These are phyloP conservation scores for Aldrovandia affinis DNA, from an alignment of 2,797 vertebrate species.

Conservation along the genomic window DNA sequence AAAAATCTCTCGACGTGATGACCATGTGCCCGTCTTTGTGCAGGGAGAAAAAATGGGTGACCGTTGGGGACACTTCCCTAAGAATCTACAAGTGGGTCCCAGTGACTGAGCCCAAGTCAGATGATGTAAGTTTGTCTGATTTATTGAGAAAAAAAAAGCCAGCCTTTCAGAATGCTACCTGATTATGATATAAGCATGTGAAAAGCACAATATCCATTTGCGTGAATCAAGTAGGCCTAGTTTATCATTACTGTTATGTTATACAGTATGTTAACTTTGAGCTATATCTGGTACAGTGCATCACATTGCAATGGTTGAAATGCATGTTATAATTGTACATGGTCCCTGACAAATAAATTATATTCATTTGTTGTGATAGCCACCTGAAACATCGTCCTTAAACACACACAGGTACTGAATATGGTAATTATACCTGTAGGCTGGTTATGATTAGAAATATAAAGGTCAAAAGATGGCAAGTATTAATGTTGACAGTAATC, in stretches of 20 bases:
- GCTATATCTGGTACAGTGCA: background rate
- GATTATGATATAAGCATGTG: background rate
- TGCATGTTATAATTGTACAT: background rate
- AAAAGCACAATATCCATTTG: background rate
- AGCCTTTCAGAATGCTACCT: background rate
- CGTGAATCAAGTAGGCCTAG: background rate
- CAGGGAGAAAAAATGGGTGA: constrained; percentile 99
- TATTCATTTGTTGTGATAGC: no score
- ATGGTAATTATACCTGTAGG: no score
- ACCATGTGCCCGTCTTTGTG: background rate
- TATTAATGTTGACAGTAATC: background rate
- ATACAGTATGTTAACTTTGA: background rate
- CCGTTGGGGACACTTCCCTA: constrained; percentile 95
- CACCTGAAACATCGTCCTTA: no score
- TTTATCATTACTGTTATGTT: background rate
- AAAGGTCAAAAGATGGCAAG: no score
- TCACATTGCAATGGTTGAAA: background rate
- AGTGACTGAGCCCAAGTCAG: constrained; percentile 95
- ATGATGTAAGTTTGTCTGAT: constrained; percentile 87
- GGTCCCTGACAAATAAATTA: no score
- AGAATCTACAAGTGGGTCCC: constrained; percentile 99
- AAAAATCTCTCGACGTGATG: background rate
- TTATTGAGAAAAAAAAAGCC: background rate
- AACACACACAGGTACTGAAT: no score
- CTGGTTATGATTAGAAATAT: no score